Percentiles rank a stretch among this genome's conserved stretches.
phyloP scores from a whole-genome alignment of 2,113 vertebrate genomes.

The Alexandromys fortis region DNA sequence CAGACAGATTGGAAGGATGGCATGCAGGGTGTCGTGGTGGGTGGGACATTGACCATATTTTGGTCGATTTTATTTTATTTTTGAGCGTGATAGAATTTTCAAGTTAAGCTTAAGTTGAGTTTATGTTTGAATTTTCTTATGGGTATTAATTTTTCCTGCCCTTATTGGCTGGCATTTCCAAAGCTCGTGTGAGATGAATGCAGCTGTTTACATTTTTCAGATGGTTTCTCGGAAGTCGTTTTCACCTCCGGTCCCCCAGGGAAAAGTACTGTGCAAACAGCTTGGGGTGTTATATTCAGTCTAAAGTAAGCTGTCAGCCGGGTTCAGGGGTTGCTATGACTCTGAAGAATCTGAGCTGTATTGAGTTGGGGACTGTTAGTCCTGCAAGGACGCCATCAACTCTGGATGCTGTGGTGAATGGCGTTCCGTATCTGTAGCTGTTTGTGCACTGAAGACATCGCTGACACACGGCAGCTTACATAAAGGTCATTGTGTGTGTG shows the following conservation, averaged over 20 bases:
- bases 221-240: background rate
- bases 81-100: constrained; percentile 11
- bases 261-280: background rate
- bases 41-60: background rate
- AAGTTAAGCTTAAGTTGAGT: constrained; percentile 30
- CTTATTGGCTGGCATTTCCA: background rate
- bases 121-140: constrained; percentile 52
- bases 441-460: background rate
- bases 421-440: background rate
- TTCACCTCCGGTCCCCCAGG: background rate
- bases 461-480: background rate
- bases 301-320: background rate
- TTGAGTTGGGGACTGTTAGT: background rate
- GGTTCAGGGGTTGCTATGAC: background rate
- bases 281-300: background rate
- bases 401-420: background rate
- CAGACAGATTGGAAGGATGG: background rate
- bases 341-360: background rate
- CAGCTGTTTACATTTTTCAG: constrained; percentile 23
- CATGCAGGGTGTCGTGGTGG: background rate
- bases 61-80: constrained; percentile 51
- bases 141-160: background rate
- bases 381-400: background rate
- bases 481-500: background rate
- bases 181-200: background rate